Conservation (phyloP, 1,140 invertebrate genomes). For the Polypedilum vanderplanki region DNA sequence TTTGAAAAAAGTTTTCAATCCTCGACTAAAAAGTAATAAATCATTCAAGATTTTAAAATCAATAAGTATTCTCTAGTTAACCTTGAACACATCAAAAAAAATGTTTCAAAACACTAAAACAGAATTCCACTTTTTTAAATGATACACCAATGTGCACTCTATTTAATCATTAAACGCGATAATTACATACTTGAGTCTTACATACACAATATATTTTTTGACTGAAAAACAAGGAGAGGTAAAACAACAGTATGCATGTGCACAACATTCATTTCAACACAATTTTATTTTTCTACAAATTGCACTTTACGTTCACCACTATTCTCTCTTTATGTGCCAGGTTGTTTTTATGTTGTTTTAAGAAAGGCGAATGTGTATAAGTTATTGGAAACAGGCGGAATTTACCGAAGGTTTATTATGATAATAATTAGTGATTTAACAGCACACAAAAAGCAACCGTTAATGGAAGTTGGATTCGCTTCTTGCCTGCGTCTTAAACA, state of each 20-base stretch:
- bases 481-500: neutral
- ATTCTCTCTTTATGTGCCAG: too few species aligned
- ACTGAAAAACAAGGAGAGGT: neutral
- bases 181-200: neutral
- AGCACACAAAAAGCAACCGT: constrained; percentile 8
- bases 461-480: neutral
- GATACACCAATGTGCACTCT: constrained; percentile 16
- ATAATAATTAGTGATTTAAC: constrained; percentile 27
- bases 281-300: neutral
- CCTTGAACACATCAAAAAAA: too few species aligned
- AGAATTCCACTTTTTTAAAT: neutral
- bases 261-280: neutral
- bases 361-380: neutral
- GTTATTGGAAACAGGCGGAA: constrained; percentile 10
- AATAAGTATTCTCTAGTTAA: too few species aligned
- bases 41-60: too few species aligned
- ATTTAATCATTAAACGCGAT: constrained; percentile 12
- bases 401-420: constrained; percentile 5
- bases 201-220: neutral
- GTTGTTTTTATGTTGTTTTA: too few species aligned
- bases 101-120: neutral
- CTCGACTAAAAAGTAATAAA: too few species aligned
- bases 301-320: neutral
- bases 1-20: too few species aligned
- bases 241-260: neutral